Evolutionary conservation across 2,113 vertebrate genomes (phyloP), one percentile per base, ranked within the genome.

Genomic region (Poeciliopsis prolifica): DNA sequence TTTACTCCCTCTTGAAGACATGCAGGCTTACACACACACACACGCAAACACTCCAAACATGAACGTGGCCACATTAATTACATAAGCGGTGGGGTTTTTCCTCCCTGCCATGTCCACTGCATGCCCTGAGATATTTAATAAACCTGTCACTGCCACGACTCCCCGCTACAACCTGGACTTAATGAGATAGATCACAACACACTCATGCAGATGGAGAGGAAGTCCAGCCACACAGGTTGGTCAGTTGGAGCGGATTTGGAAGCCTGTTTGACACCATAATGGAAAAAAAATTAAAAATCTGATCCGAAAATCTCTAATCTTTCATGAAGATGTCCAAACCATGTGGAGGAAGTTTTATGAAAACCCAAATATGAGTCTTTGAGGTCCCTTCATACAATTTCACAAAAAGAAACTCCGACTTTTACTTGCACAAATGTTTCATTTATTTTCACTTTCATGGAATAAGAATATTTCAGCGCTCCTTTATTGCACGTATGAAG

Each of bases 11-110:
- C 87, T 83, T 79, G 79, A 44, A 84, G 62, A 78, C 77, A 80
- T 60, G 80, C 75, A 73, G 60, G 60, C 65, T 65, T 48, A 60
- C 75, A 6, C 58, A 82, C 83, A 81, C 79, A 79, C 14, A 76
- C 61, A 65, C 85, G 67, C 72, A 72, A 60, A 86, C 77, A 65
- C 73, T 81, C 71, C 65, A 80, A 82, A 88, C 90, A 89, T 81
- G 82, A 85, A 75, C 75, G 87, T 80, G 76, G 79, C 84, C 89
- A 90, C 85, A 88, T 92, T 94, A 92, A 93, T 92, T 93, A 92
- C 86, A 84, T 13, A 76, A 91, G 86, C 91, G 68, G 86, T 89
- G 82, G 91, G 88, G 89, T 91, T 69, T 84, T 88, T 83, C 83
- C 83, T 87, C 81, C 89, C 88, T 83, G 88, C 88, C 77, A 83